Conservation (phyloP, 1,140 invertebrate genomes). For the Ceratina japonica region DNA sequence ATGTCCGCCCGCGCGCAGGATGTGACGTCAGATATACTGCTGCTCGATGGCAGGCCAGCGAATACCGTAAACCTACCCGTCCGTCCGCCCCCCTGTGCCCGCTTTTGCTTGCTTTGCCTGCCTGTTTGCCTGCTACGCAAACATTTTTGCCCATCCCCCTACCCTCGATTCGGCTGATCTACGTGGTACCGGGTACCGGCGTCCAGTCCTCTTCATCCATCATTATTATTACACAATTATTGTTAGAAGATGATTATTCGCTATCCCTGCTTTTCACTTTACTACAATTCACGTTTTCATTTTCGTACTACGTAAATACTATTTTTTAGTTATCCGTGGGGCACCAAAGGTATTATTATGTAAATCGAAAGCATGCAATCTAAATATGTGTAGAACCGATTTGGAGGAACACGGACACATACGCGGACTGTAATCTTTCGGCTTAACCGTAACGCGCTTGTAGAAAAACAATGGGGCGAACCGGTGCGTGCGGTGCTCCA, state of each 20-base stretch:
- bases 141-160: conserved; percentile 60
- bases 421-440: neutral
- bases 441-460: neutral
- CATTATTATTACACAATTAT: neutral
- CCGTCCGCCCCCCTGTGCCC: conserved; percentile 19
- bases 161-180: neutral
- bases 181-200: neutral
- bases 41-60: conserved; percentile 50
- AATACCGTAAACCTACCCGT: conserved; percentile 63
- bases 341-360: no score
- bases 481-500: neutral
- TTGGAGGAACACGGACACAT: neutral
- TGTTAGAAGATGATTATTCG: no score
- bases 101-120: conserved; percentile 13
- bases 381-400: no score
- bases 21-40: conserved; percentile 75
- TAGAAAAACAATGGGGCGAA: conserved; percentile 11
- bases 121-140: conserved; percentile 57
- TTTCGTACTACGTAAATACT: no score
- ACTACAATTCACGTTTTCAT: no score
- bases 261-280: no score
- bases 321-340: no score
- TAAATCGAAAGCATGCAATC: no score
- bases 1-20: conserved; percentile 76
- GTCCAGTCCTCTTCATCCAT: no score